Percentiles rank a stretch among this genome's conserved stretches.
These are phyloP conservation scores for Goniozus legneri DNA, from an alignment of 1,140 invertebrate genomes.

Conservation along the genomic window DNA sequence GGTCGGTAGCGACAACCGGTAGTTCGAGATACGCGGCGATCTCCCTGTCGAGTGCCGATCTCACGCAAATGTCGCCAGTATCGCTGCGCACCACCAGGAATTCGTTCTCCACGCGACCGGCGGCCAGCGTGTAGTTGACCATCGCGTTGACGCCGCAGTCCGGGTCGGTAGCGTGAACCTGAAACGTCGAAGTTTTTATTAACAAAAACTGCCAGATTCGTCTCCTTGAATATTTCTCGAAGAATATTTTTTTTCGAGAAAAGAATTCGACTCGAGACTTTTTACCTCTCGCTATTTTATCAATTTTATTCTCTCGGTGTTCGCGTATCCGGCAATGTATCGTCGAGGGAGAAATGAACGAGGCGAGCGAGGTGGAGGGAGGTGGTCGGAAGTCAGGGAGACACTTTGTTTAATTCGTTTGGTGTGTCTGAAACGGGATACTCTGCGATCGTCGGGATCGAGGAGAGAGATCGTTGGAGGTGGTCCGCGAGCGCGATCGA, in stretches of 20 bases:
- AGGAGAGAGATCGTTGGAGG: slow-evolving; percentile 13
- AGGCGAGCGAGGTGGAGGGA: too few species aligned
- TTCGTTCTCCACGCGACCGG: slow-evolving; percentile 62
- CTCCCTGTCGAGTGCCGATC: slow-evolving; percentile 82
- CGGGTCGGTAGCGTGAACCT: slow-evolving; percentile 91
- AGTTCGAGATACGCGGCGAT: slow-evolving; percentile 81
- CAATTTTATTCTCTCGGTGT: too few species aligned
- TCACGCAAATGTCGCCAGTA: slow-evolving; percentile 87
- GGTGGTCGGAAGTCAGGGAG: too few species aligned
- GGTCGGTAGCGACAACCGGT: slow-evolving; percentile 89
- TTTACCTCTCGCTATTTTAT: too few species aligned
- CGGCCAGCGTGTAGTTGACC: slow-evolving; percentile 87
- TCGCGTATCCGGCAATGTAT: too few species aligned
- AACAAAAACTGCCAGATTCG: too few species aligned
- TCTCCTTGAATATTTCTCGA: too few species aligned
- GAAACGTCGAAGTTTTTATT: too few species aligned
- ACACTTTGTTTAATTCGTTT: slow-evolving; percentile 32
- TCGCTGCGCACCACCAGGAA: slow-evolving; percentile 77
- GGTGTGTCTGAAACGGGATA: slow-evolving; percentile 33
- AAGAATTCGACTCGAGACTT: too few species aligned
- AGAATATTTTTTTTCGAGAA: too few species aligned
- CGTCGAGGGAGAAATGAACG: too few species aligned
- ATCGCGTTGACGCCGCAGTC: slow-evolving; percentile 93
- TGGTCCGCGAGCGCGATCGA: slow-evolving; percentile 1
- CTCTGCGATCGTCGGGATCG: slow-evolving; percentile 1